These are phyloP conservation scores for Ecdyonurus torrentis DNA, from an alignment of 2,888 invertebrate genomes.

Conservation along the genomic window DNA sequence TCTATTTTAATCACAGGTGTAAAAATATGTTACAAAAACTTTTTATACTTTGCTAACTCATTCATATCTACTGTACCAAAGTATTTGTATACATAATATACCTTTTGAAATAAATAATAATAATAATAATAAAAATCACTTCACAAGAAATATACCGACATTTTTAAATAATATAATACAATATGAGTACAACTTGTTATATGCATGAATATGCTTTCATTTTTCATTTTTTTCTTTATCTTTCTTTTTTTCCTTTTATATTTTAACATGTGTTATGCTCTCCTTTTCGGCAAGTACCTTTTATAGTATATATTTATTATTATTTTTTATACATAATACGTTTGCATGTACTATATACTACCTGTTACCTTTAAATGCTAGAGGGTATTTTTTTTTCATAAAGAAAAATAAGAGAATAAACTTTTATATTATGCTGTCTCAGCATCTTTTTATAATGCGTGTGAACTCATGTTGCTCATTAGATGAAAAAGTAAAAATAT, in stretches of 20 bases:
- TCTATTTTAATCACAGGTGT: background rate
- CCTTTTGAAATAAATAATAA: no score
- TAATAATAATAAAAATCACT: background rate
- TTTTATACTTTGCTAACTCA: background rate
- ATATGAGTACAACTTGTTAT: background rate
- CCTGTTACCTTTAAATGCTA: background rate
- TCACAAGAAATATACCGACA: background rate
- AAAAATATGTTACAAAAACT: background rate
- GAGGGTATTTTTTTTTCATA: background rate
- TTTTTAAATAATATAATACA: background rate
- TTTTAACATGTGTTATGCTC: background rate
- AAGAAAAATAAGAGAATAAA: background rate
- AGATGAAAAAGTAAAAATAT: background rate
- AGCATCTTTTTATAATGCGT: background rate
- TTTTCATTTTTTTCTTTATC: no score
- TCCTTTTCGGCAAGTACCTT: background rate
- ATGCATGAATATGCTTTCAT: background rate
- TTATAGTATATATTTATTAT: background rate
- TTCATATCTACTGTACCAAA: background rate
- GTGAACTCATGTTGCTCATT: background rate
- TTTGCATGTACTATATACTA: background rate
- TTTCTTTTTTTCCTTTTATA: no score
- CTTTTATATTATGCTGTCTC: background rate
- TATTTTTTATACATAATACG: background rate
- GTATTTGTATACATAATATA: background rate